Conservation (phyloP, 2,113 vertebrate species). For the Excalfactoria chinensis region DNA sequence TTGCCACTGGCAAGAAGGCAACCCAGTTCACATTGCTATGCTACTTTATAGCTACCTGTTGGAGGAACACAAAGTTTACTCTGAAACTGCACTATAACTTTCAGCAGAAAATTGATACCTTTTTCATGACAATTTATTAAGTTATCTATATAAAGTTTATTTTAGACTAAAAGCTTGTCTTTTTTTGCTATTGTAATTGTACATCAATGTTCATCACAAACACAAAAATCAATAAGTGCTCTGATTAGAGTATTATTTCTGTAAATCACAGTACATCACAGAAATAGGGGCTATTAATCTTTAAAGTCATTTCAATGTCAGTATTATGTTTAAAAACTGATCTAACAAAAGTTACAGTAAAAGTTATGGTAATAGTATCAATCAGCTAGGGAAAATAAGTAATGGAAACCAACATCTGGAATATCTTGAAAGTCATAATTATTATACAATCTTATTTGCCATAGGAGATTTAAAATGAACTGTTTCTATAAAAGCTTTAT, state of each 20-base stretch:
- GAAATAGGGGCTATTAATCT: not conserved
- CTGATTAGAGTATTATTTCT: not conserved
- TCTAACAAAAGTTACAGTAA: not conserved
- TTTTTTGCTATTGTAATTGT: not conserved
- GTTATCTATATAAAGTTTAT: not conserved
- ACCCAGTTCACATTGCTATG: not conserved
- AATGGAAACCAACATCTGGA: not conserved
- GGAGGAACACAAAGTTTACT: constrained; percentile 1
- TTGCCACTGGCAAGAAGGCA: not conserved
- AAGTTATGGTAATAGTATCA: not conserved
- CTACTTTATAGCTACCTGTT: not conserved
- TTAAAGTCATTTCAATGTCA: not conserved
- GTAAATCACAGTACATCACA: not conserved
- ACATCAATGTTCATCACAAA: not conserved
- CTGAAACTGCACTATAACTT: not conserved
- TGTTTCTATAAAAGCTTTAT: not conserved
- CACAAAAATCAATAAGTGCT: not conserved
- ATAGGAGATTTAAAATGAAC: not conserved
- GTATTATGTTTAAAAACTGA: not conserved
- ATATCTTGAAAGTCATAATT: not conserved
- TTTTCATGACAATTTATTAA: not conserved
- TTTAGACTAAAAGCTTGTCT: not conserved
- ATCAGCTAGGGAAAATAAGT: not conserved
- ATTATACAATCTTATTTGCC: not conserved
- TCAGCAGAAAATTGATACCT: not conserved